Base-by-base conservation (phyloP, 2,888 invertebrate species). In the Leptinotarsa tumamoca region DNA sequence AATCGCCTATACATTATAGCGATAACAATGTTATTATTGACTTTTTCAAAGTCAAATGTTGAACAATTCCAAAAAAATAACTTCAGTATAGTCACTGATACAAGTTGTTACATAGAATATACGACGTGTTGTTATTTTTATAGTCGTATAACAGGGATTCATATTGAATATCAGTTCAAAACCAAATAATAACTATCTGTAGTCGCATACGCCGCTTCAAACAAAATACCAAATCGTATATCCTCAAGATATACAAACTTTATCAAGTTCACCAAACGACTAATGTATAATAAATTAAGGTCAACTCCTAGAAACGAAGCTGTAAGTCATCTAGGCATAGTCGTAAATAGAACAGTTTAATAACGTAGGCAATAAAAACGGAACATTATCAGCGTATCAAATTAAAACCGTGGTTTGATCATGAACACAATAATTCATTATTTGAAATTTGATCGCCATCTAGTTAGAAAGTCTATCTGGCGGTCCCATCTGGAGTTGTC, bases 401-500 rank as follows among this genome's bases (percentile, higher is more conserved):
- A 78, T 78, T 76, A 76, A 78, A 74, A 73, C 63, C 73, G 67
- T 73, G 74, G 72, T 76, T 78, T 70, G 76, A 76, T 74, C 78
- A 74, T 78, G 79, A 76, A 76, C 77, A 67, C 74, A 78, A 76
- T 74, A 78, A 78, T 76, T 79, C 76, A 80, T 78, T 78, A 76
- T 77, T 76, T 72, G 73, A 77, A 78, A 75, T 72, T 73, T 76
- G 77, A 80, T 80, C 76, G 78, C 71, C 80, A 80, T 78, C 78
- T 78, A 76, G 75, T 73, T 63, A 76, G 73, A 75, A 67, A 73
- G 68, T 68, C 77, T 80, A 81, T 81, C 81, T 54, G n/a, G 58
- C 68, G 33, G 58, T 33, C 73, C 80, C 71, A 82, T 82, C 82
- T 77, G 23, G 63, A 80, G 80, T 80, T 80, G 82, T 82, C 82